phyloP scores from a whole-genome alignment of 1,140 invertebrate genomes.

The Drosophila sulfurigaster region DNA sequence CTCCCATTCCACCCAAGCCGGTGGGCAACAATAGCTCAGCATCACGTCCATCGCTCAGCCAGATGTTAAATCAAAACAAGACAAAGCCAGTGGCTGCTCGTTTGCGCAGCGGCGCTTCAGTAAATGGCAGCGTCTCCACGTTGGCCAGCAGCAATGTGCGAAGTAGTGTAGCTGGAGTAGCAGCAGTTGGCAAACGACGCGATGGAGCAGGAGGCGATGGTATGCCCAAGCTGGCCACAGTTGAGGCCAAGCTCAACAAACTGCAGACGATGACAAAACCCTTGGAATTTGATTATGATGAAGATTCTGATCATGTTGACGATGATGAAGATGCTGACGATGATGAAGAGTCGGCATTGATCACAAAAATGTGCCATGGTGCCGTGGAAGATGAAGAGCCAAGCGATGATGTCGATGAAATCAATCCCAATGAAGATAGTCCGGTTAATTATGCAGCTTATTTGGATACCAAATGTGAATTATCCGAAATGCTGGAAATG shows the following conservation, averaged over 20 bases:
- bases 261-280: conserved; percentile 36
- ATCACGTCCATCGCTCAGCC: conserved; percentile 27
- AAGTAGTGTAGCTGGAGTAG: neutral
- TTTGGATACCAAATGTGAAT: conserved; percentile 44
- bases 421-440: conserved; percentile 39
- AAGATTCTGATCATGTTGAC: conserved; percentile 53
- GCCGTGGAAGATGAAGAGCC: conserved; percentile 33
- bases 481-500: conserved; percentile 48
- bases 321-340: conserved; percentile 32
- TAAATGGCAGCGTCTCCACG: conserved; percentile 5
- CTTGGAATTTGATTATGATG: conserved; percentile 61
- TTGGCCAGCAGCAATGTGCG: neutral
- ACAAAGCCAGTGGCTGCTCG: conserved; percentile 21
- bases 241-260: conserved; percentile 36
- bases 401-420: conserved; percentile 44
- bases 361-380: conserved; percentile 31
- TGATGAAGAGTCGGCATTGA: conserved; percentile 28
- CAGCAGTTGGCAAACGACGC: conserved; percentile 40
- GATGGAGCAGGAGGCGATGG: conserved; percentile 15
- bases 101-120: conserved; percentile 24
- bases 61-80: conserved; percentile 41
- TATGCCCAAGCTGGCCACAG: conserved; percentile 24
- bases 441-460: conserved; percentile 51
- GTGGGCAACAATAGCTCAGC: conserved; percentile 13
- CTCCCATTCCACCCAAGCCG: conserved; percentile 39